A percentile compares a stretch with the other conserved stretches of the same genome.
Evolutionary conservation across 1,140 invertebrate genomes (phyloP).

Genomic region (Aphelinus certus): DNA sequence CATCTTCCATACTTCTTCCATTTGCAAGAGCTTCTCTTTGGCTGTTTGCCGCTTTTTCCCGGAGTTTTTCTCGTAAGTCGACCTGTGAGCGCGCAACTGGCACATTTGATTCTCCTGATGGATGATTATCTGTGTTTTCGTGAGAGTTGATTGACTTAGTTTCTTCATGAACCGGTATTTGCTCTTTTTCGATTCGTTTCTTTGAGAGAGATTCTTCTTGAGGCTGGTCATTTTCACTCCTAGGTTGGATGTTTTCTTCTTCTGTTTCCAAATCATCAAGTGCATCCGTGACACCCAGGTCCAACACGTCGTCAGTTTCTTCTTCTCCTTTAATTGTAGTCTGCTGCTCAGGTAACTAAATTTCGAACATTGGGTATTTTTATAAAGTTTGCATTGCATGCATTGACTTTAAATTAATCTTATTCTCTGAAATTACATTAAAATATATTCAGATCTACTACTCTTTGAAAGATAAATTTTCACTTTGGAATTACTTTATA

Average conservation of each 20-base stretch:
- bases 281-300: slow-evolving; percentile 62
- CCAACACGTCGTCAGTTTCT: slow-evolving; percentile 64
- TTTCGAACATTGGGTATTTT: slow-evolving; percentile 15
- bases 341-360: slow-evolving; percentile 66
- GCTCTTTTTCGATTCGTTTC: slow-evolving; percentile 39
- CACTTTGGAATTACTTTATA: too few species aligned
- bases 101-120: slow-evolving; percentile 23
- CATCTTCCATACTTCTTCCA: slow-evolving; percentile 53
- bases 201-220: slow-evolving; percentile 42
- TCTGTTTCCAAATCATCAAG: slow-evolving; percentile 64
- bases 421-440: slow-evolving; percentile 32
- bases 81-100: slow-evolving; percentile 20
- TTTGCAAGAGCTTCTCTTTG: slow-evolving; percentile 45
- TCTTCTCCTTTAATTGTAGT: slow-evolving; percentile 66
- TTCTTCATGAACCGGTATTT: slow-evolving; percentile 33
- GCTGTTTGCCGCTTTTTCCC: slow-evolving; percentile 22
- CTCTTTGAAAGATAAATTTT: too few species aligned
- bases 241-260: slow-evolving; percentile 60
- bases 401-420: slow-evolving; percentile 32
- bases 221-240: slow-evolving; percentile 19
- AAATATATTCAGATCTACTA: too few species aligned
- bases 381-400: slow-evolving; percentile 1
- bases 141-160: slow-evolving; percentile 10
- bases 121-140: slow-evolving; percentile 26
- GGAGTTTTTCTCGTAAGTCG: slow-evolving; percentile 23